Evolutionary conservation across 35 echinoderm and acorn worm genomes (phyloP).

Genomic region (Eucidaris tribuloides): DNA sequence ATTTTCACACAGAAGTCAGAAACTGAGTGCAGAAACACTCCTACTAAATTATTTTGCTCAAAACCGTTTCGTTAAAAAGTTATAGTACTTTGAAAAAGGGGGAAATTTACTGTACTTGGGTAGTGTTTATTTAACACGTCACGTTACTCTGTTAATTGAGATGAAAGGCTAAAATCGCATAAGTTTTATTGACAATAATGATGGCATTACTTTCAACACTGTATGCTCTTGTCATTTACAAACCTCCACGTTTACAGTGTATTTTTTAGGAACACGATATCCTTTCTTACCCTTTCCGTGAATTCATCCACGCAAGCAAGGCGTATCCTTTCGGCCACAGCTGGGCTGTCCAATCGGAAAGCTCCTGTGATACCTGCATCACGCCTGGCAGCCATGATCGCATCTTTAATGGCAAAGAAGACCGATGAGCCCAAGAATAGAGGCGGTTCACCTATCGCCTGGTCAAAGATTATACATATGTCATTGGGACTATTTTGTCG

Average conservation of each 20-base stretch:
- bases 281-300: constrained; percentile 62
- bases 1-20: too few relatives aligned
- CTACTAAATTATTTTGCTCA: too few relatives aligned
- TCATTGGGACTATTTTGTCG: too few relatives aligned
- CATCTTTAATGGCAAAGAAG: constrained; percentile 87
- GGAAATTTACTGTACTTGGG: not conserved
- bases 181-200: not conserved
- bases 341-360: constrained; percentile 69
- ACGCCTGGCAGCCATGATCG: constrained; percentile 58
- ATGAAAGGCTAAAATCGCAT: not conserved
- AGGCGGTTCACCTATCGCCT: constrained; percentile 41
- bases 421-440: constrained; percentile 60
- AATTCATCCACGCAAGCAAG: constrained; percentile 76
- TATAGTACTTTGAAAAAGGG: too few relatives aligned
- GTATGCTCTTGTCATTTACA: not conserved
- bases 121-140: not conserved
- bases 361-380: constrained; percentile 43
- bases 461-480: not conserved
- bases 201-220: not conserved
- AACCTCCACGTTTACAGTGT: not conserved
- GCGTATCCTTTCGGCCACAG: constrained; percentile 66
- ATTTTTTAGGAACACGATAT: not conserved
- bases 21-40: too few relatives aligned
- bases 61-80: too few relatives aligned
- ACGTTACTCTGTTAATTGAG: not conserved